These are phyloP conservation scores for Myrmecophaga tridactyla DNA, from an alignment of 2,113 vertebrate species.

Conservation along the genomic window DNA sequence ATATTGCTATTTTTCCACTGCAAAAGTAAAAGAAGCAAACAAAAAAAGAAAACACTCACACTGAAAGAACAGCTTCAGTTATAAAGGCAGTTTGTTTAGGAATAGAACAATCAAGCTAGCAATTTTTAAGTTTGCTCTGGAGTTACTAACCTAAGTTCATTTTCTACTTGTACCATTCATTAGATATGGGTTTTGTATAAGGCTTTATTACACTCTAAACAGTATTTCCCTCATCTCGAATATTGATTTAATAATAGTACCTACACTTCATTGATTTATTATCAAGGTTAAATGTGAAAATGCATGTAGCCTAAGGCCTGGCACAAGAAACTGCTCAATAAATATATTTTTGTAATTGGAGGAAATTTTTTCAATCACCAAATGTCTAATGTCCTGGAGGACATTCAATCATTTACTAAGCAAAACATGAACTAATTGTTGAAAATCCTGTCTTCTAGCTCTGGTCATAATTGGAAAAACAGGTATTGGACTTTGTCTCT, in stretches of 20 bases:
- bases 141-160: background rate
- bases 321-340: background rate
- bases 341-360: background rate
- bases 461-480: background rate
- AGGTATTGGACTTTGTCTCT: background rate
- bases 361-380: background rate
- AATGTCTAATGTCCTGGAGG: background rate
- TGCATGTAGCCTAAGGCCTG: background rate
- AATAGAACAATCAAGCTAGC: background rate
- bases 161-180: background rate
- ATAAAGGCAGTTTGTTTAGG: background rate
- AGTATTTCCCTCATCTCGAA: conserved; percentile 30
- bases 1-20: background rate
- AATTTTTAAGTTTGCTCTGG: background rate
- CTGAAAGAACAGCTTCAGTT: background rate
- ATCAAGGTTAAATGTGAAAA: background rate
- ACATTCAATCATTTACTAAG: background rate
- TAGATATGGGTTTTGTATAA: background rate
- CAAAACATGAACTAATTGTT: background rate
- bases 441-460: background rate
- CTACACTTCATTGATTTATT: background rate
- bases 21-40: too few relatives aligned
- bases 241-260: background rate
- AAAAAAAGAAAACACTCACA: background rate
- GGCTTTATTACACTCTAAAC: background rate